These are phyloP conservation scores for Delphinapterus leucas DNA, from an alignment of 2,113 vertebrate genomes.

Conservation along the genomic window DNA sequence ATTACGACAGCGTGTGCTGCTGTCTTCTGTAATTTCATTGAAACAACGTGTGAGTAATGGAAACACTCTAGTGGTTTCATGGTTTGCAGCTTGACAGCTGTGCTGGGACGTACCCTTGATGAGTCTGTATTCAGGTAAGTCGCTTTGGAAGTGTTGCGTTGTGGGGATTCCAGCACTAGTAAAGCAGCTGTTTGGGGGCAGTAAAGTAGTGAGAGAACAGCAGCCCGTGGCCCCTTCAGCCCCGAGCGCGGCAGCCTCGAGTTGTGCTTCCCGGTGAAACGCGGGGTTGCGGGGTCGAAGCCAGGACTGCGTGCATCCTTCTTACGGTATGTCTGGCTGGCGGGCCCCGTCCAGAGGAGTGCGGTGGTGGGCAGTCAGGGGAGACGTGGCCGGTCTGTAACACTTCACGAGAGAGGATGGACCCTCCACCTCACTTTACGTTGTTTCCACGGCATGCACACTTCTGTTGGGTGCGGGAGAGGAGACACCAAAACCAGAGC, in stretches of 20 bases:
- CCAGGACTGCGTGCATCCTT: background rate
- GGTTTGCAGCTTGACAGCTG: background rate
- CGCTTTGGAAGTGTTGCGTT: background rate
- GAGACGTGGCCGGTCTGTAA: background rate
- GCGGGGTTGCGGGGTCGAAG: too few relatives aligned
- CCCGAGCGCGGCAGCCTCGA: background rate
- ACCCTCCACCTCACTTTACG: background rate
- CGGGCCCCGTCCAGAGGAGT: background rate
- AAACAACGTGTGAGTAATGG: background rate
- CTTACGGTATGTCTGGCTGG: background rate
- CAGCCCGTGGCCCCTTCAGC: background rate
- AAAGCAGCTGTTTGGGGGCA: background rate
- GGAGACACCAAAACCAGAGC: background rate
- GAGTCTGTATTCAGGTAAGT: background rate
- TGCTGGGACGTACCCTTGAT: background rate
- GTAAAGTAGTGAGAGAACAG: background rate
- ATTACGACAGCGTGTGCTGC: background rate
- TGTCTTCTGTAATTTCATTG: background rate
- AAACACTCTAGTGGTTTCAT: background rate
- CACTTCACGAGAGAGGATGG: background rate
- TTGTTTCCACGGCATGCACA: background rate
- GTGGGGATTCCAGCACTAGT: background rate
- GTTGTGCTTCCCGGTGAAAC: background rate
- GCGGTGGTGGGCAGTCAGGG: background rate
- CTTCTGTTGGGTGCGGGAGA: background rate